These are phyloP conservation scores for Beris morrisii DNA, from an alignment of 2,888 invertebrate species.

Conservation along the genomic window DNA sequence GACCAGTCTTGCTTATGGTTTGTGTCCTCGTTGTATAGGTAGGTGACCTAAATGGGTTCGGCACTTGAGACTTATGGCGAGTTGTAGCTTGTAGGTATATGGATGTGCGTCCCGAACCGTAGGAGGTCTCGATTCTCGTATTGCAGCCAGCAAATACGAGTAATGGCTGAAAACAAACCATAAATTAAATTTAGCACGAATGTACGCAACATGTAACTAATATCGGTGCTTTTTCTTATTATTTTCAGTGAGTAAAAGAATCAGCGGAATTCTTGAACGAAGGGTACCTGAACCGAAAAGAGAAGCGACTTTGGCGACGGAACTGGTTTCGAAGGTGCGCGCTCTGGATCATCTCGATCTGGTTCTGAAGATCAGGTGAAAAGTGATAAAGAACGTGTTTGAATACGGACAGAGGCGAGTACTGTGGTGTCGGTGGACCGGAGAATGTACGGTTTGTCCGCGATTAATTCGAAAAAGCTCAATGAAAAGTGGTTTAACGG, in stretches of 20 bases:
- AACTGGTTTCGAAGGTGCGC: constrained; percentile 22
- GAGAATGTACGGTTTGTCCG: not conserved
- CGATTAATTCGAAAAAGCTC: too few species aligned
- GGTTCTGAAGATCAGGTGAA: constrained; percentile 29
- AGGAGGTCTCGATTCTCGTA: constrained; percentile 7
- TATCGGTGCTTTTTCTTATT: constrained; percentile 1
- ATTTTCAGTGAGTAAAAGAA: not conserved
- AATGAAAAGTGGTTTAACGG: constrained; percentile 34
- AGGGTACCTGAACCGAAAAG: too few species aligned
- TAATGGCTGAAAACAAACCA: not conserved
- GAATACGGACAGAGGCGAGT: not conserved
- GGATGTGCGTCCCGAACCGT: too few species aligned
- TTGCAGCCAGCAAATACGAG: constrained; percentile 9
- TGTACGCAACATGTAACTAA: constrained; percentile 4
- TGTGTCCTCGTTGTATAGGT: too few species aligned
- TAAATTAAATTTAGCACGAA: not conserved
- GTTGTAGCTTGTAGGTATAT: too few species aligned
- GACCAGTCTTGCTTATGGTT: too few species aligned
- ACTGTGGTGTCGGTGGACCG: not conserved
- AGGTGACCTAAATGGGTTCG: too few species aligned
- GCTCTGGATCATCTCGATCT: constrained; percentile 17
- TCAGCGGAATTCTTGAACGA: not conserved
- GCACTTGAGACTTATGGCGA: too few species aligned
- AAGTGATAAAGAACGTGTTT: constrained; percentile 31
- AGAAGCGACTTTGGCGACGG: not conserved